Evolutionary conservation across 2,113 vertebrate species (phyloP).

Genomic region (Psilopogon haemacephalus): DNA sequence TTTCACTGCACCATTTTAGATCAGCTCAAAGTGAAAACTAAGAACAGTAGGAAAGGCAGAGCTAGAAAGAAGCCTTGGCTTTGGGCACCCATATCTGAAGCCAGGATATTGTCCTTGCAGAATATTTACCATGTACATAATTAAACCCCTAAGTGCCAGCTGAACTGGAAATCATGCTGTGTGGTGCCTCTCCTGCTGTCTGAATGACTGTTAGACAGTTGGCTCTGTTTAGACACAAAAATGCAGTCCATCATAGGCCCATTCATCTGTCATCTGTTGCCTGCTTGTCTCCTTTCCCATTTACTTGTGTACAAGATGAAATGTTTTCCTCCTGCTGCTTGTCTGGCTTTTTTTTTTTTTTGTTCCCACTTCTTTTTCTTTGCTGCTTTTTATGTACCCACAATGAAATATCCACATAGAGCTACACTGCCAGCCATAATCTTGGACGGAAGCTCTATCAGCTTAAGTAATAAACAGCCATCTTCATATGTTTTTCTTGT

Average conservation of each 20-base stretch:
- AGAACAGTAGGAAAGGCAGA: constrained; percentile 32
- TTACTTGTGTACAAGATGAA: constrained; percentile 57
- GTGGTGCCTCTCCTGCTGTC: constrained; percentile 36
- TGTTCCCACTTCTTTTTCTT: constrained; percentile 55
- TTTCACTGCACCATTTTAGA: not conserved
- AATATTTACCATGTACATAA: constrained; percentile 52
- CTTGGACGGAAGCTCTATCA: not conserved
- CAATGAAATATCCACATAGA: constrained; percentile 43
- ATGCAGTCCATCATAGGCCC: constrained; percentile 61
- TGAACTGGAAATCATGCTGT: constrained; percentile 61
- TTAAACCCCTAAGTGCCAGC: constrained; percentile 48
- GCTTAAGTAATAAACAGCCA: constrained; percentile 40
- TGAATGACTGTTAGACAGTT: constrained; percentile 65
- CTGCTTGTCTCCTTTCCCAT: constrained; percentile 57
- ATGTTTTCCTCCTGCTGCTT: constrained; percentile 58
- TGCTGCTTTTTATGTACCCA: constrained; percentile 26
- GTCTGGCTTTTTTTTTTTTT: not conserved
- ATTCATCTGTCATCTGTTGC: constrained; percentile 70
- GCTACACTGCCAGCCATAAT: not conserved
- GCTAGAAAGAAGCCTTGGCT: constrained; percentile 12
- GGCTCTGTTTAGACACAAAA: constrained; percentile 63
- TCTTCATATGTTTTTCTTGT: constrained; percentile 29
- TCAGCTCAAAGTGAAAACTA: constrained; percentile 21
- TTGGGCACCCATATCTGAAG: not conserved
- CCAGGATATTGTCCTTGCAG: not conserved